These are phyloP conservation scores for Ptychoptera contaminata DNA, from an alignment of 2,888 invertebrate species.

Conservation along the genomic window DNA sequence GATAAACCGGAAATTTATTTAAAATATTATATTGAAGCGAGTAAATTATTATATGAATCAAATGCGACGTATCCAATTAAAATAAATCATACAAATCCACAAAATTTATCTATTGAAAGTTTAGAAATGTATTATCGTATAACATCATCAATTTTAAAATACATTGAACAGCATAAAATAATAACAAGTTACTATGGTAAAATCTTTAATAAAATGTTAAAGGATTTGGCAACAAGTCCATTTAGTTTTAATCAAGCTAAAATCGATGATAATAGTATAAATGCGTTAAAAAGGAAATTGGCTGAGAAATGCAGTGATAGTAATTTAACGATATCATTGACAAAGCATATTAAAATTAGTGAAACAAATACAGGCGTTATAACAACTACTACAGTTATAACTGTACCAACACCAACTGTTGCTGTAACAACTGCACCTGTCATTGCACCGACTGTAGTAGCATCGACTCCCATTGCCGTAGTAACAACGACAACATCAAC, in stretches of 20 bases:
- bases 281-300: slow-evolving; percentile 18
- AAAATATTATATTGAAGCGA: slow-evolving; percentile 66
- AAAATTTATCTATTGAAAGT: slow-evolving; percentile 73
- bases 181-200: slow-evolving; percentile 41
- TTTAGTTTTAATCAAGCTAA: slow-evolving; percentile 34
- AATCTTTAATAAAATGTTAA: slow-evolving; percentile 35
- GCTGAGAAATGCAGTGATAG: slow-evolving; percentile 11
- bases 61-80: slow-evolving; percentile 72
- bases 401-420: background rate
- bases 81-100: slow-evolving; percentile 72
- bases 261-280: slow-evolving; percentile 20
- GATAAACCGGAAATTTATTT: slow-evolving; percentile 58
- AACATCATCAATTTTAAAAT: slow-evolving; percentile 79
- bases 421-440: too few species aligned
- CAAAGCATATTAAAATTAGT: too few species aligned
- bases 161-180: slow-evolving; percentile 58
- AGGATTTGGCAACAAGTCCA: slow-evolving; percentile 31
- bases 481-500: too few species aligned
- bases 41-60: slow-evolving; percentile 58
- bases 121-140: slow-evolving; percentile 73
- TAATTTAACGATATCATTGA: too few species aligned
- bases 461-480: too few species aligned
- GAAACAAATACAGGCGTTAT: background rate
- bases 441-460: background rate
- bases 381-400: too few species aligned